Evolutionary conservation across 2,113 vertebrate genomes (phyloP).

Genomic region (Sialia sialis): DNA sequence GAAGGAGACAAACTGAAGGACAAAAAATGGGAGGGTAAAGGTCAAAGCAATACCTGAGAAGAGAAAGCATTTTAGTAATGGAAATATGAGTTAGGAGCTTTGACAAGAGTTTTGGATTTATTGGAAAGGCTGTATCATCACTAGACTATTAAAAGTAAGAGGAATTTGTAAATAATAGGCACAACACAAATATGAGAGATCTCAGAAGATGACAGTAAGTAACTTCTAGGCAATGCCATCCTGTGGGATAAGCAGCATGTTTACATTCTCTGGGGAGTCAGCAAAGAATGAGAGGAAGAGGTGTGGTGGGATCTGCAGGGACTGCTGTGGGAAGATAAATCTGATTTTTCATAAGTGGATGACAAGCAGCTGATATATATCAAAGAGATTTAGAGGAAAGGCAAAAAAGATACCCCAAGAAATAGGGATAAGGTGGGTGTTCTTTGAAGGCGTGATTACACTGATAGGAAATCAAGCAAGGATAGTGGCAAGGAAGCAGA

Average conservation of each 20-base stretch:
- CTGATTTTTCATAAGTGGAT: not conserved
- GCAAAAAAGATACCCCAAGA: not conserved
- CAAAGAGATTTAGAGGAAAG: not conserved
- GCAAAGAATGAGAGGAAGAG: conserved; percentile 40
- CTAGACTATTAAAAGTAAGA: not conserved
- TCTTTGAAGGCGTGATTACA: not conserved
- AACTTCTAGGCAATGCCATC: not conserved
- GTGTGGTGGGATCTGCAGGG: not conserved
- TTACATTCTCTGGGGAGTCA: not conserved
- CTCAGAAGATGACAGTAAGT: not conserved
- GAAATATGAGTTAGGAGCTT: not conserved
- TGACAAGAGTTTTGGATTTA: not conserved
- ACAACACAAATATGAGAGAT: not conserved
- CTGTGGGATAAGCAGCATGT: not conserved
- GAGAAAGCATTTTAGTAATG: not conserved
- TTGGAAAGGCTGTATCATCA: not conserved
- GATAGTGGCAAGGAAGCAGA: not conserved
- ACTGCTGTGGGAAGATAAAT: not conserved
- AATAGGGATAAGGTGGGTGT: not conserved
- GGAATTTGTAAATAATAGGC: not conserved
- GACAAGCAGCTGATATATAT: not conserved
- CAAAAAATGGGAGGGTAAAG: not conserved
- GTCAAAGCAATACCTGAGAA: not conserved
- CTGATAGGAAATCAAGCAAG: not conserved
- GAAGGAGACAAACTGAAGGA: not conserved